Evolutionary conservation across 2,888 invertebrate genomes (phyloP).

Genomic region (Ophion ellenae): DNA sequence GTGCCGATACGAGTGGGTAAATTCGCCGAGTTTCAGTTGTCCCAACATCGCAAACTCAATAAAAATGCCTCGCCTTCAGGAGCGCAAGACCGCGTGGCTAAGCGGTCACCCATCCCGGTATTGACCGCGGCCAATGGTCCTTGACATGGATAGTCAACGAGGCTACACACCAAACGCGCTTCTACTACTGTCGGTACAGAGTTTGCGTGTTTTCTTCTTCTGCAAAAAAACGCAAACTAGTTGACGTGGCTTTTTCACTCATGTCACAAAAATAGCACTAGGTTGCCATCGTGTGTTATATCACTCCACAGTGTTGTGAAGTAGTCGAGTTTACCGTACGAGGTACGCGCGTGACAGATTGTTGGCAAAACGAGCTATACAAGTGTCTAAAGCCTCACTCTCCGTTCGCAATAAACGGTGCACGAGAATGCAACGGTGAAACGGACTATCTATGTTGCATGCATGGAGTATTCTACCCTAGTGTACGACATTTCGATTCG

Average conservation of each 20-base stretch:
- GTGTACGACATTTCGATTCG: not conserved
- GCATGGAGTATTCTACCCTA: conserved; percentile 22
- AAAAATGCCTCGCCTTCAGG: no score
- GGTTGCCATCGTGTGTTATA: conserved; percentile 32
- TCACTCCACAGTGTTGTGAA: conserved; percentile 16
- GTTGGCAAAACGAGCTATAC: conserved; percentile 52
- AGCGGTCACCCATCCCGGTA: no score
- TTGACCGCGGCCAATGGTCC: no score
- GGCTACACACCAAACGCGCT: not conserved
- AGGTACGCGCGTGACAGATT: conserved; percentile 57
- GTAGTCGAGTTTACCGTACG: conserved; percentile 34
- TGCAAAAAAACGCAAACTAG: conserved; percentile 9
- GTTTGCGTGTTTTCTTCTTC: not conserved
- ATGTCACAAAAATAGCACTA: conserved; percentile 33
- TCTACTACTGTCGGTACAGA: not conserved
- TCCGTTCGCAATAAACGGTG: conserved; percentile 47
- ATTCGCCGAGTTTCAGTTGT: no score
- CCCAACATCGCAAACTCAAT: no score
- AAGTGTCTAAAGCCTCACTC: conserved; percentile 24
- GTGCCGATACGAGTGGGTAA: no score
- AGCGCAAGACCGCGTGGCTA: no score
- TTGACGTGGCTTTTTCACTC: conserved; percentile 41
- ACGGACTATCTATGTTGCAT: not conserved
- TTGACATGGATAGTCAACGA: no score
- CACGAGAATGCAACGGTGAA: conserved; percentile 45